Evolutionary conservation across 2,888 invertebrate species (phyloP), one percentile per base, ranked within the genome.

Genomic region (Epinotia demarniana): DNA sequence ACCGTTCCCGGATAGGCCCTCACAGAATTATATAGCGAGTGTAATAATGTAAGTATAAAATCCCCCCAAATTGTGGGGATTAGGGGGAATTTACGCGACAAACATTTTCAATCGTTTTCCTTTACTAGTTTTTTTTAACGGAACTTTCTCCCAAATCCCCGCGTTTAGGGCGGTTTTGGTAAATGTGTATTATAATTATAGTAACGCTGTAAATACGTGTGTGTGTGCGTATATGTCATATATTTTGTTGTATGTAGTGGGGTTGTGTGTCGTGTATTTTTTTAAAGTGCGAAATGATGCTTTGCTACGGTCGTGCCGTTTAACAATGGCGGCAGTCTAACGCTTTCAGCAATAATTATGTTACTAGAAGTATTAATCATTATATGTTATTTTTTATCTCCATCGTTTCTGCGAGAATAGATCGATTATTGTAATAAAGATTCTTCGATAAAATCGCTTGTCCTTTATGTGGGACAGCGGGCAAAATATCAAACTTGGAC

Each of bases 171-270:
- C 18, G 72, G 64, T 63, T 70, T 71, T 18, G 63, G 39, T 58
- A 57, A 63, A 67, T 68, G 67, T 73, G 62, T 72, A 73, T 68
- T 68, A 68, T 68, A 68, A 58, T 67, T n/a, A 58, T 73, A 67
- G 23, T 68, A 73, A 61, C 43, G 64, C 64, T 75, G 75, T 75
- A 75, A 70, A 75, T 75, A 75, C 39, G 73, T 74, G 75, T 69
- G 73, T 72, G 72, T 75, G 60, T 68, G 68, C 19, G 68, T 68
- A 69, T 74, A 69, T 58, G 74, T 74, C 68, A 68, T 57, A 58
- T 72, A 63, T 63, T 73, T 73, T 73, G 73, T 74, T 69, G 74
- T 69, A 63, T 49, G 69, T 69, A 74, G 74, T 58, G 49, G 66
- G 68, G 73, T 53, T 62, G 61, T 68, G 68, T 58, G 57, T 57